Percentiles rank a stretch among this genome's conserved stretches.
Evolutionary conservation across 2,797 vertebrate genomes (phyloP).

Genomic region (Perodicticus potto): DNA sequence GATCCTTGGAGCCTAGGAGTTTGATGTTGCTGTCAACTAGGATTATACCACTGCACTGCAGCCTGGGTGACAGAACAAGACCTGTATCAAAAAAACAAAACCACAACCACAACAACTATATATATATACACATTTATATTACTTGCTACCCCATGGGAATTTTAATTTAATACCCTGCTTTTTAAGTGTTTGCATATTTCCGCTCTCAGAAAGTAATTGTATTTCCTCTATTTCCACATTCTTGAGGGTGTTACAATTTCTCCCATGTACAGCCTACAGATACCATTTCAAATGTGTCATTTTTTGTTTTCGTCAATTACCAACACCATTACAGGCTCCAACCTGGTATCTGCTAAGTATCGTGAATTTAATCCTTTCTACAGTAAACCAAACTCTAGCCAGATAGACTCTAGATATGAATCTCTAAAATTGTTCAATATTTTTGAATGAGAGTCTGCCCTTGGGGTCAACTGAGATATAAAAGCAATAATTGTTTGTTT

Average conservation of each 20-base stretch:
- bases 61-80: neutral
- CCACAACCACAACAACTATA: too few species aligned
- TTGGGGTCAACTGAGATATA: neutral
- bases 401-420: neutral
- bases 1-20: neutral
- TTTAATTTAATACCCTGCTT: neutral
- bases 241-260: neutral
- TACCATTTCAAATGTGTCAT: constrained; percentile 34
- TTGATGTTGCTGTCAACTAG: neutral
- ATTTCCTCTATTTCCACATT: constrained; percentile 22
- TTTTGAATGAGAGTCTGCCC: constrained; percentile 8
- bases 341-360: neutral
- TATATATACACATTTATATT: neutral
- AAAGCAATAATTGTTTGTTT: neutral
- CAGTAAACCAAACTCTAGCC: neutral
- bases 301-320: constrained; percentile 30
- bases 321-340: neutral
- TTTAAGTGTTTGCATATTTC: constrained; percentile 10
- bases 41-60: neutral
- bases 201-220: neutral
- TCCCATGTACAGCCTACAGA: neutral
- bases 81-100: neutral
- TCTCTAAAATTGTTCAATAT: neutral
- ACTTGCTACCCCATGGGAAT: neutral
- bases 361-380: neutral